Conservation (phyloP, 2,113 vertebrate species). For the Phrynocephalus versicolor region DNA sequence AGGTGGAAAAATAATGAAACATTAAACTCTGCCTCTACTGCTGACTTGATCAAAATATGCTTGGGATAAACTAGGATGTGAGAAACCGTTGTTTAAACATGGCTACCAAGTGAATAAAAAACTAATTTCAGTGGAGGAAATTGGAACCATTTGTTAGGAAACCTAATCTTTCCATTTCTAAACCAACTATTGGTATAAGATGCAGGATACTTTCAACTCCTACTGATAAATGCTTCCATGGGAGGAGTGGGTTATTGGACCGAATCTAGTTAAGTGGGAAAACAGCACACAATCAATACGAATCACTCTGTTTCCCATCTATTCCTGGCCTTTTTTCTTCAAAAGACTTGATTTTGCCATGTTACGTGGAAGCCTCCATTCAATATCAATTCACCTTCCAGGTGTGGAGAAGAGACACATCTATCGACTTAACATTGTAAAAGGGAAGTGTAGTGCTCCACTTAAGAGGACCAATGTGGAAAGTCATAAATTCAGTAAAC, state of each 20-base stretch:
- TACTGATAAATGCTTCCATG: not conserved
- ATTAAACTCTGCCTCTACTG: conserved; percentile 40
- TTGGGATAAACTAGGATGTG: conserved; percentile 55
- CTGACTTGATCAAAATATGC: conserved; percentile 62
- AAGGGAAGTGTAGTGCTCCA: conserved; percentile 52
- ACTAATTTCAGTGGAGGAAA: conserved; percentile 61
- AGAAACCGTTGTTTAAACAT: conserved; percentile 57
- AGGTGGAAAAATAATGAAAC: conserved; percentile 52
- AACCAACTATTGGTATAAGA: conserved; percentile 46
- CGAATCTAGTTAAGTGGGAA: conserved; percentile 63
- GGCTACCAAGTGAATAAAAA: conserved; percentile 63
- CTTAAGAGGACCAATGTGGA: conserved; percentile 21
- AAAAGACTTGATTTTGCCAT: conserved; percentile 67
- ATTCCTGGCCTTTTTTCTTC: conserved; percentile 51
- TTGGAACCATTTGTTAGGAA: conserved; percentile 73
- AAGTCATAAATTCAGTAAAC: conserved; percentile 4
- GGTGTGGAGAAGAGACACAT: conserved; percentile 47
- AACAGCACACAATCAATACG: conserved; percentile 70
- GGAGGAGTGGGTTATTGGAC: conserved; percentile 1
- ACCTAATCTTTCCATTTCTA: conserved; percentile 62
- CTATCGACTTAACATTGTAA: conserved; percentile 37
- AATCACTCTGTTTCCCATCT: conserved; percentile 70
- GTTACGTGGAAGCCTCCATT: conserved; percentile 59
- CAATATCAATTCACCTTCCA: conserved; percentile 68
- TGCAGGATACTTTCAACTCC: not conserved